phyloP scores from a whole-genome alignment of 2,797 vertebrate species.

The Siniperca undulata region DNA sequence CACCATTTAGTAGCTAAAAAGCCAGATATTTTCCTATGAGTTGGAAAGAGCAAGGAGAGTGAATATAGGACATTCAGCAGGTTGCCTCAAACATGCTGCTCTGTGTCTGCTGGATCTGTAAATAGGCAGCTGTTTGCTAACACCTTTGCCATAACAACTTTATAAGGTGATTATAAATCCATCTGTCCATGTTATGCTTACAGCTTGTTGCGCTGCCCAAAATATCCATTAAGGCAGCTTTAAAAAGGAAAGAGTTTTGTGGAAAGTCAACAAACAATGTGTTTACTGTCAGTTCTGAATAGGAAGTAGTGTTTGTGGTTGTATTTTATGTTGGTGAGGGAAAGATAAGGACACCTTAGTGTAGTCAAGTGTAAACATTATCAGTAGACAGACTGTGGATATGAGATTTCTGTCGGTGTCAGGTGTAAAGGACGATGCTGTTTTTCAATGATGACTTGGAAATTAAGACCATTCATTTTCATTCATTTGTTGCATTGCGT shows the following conservation, averaged over 20 bases:
- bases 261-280: not conserved
- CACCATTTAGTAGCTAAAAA: too few species aligned
- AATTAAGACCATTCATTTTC: not conserved
- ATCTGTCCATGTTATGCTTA: not conserved
- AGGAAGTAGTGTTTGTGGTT: not conserved
- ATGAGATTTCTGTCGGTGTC: not conserved
- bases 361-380: not conserved
- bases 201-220: not conserved
- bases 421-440: not conserved
- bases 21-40: too few species aligned
- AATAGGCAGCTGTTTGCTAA: too few species aligned
- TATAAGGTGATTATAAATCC: not conserved
- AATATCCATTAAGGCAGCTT: not conserved
- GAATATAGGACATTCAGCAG: not conserved
- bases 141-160: not conserved
- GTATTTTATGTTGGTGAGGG: not conserved
- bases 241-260: not conserved
- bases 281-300: not conserved
- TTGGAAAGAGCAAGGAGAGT: not conserved
- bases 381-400: not conserved
- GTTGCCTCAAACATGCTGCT: not conserved
- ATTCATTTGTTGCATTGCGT: conserved; percentile 1
- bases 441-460: not conserved
- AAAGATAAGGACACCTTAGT: not conserved
- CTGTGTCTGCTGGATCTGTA: too few species aligned